These are phyloP conservation scores for Sebastes nivosus DNA, from an alignment of 2,797 vertebrate genomes.

Conservation along the genomic window DNA sequence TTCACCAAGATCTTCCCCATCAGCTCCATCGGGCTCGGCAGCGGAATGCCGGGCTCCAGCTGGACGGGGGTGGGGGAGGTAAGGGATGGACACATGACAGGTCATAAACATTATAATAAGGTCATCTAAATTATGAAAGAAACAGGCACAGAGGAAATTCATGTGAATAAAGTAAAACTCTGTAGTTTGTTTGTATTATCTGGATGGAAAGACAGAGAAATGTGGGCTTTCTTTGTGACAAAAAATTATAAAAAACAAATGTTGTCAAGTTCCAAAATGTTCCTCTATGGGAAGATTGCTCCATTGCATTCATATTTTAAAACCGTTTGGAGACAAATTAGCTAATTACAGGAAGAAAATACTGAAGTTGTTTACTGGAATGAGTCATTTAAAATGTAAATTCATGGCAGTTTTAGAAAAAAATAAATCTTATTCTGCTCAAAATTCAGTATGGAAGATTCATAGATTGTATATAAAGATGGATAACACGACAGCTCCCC, in stretches of 20 bases:
- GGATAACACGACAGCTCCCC: no score
- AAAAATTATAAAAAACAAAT: neutral
- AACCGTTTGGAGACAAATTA: neutral
- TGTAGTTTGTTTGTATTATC: neutral
- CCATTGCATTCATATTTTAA: neutral
- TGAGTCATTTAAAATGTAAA: constrained; percentile 14
- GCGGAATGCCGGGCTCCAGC: constrained; percentile 90
- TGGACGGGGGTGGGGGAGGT: constrained; percentile 45
- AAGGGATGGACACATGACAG: neutral
- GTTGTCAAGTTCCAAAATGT: neutral
- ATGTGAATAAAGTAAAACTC: neutral
- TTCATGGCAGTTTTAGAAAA: neutral
- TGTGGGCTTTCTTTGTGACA: neutral
- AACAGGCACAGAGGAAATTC: neutral
- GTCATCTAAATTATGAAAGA: neutral
- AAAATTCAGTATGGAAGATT: neutral
- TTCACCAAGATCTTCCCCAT: constrained; percentile 98
- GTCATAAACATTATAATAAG: neutral
- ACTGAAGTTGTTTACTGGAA: neutral
- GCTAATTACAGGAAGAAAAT: neutral
- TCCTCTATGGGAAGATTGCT: neutral
- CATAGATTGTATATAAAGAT: neutral
- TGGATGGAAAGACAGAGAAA: neutral
- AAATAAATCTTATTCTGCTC: neutral
- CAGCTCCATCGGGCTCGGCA: constrained; percentile 95